Evolutionary conservation across 2,113 vertebrate species (phyloP).

Genomic region (Elachura formosa): DNA sequence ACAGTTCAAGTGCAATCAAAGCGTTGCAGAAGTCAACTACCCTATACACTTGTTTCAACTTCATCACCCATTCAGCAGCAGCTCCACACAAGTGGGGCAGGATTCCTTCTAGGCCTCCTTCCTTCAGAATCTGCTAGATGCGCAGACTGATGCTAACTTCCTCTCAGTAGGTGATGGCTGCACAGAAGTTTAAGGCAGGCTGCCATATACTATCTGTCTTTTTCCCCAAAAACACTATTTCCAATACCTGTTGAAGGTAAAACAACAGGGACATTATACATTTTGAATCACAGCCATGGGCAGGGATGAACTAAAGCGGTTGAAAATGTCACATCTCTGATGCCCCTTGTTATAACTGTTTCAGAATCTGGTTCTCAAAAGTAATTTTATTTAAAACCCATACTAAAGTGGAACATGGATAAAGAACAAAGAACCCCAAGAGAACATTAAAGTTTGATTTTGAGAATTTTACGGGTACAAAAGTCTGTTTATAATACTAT

Average conservation of each 20-base stretch:
- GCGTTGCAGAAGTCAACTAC: not conserved
- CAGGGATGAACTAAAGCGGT: not conserved
- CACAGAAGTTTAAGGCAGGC: not conserved
- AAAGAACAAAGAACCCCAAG: not conserved
- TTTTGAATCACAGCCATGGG: not conserved
- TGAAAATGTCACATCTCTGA: not conserved
- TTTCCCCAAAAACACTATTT: not conserved
- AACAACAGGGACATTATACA: not conserved
- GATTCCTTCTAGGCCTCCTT: not conserved
- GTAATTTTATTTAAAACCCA: not conserved
- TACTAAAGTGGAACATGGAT: not conserved
- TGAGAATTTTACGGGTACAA: not conserved
- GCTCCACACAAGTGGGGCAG: accelerated
- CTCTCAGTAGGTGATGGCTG: not conserved
- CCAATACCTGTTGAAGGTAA: not conserved
- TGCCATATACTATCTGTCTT: not conserved
- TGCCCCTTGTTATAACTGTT: not conserved
- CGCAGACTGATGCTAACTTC: not conserved
- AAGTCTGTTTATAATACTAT: not conserved
- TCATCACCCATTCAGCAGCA: not conserved
- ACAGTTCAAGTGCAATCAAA: not conserved
- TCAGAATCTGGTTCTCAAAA: not conserved
- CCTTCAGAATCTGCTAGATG: not conserved
- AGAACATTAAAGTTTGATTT: not conserved
- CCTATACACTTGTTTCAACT: not conserved